Evolutionary conservation across 2,113 vertebrate genomes (phyloP), one percentile per base, ranked within the genome.

Genomic region (Oreotrochilus melanogaster): DNA sequence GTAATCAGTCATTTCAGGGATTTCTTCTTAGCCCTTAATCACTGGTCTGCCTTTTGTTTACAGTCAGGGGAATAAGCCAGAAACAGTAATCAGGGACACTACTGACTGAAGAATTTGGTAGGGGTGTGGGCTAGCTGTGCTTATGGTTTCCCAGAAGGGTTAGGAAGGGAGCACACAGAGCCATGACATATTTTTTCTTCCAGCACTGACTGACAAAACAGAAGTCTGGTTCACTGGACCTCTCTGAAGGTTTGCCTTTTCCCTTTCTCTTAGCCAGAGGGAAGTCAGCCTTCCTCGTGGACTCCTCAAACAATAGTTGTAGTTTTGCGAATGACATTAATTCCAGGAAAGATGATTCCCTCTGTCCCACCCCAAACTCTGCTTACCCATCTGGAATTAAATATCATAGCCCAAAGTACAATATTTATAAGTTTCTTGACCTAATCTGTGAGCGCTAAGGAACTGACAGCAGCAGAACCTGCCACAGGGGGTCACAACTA

Each of bases 1-100:
- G 5, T 91, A 87, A 89, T 66, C 61, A n/a, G 31, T 80, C 9
- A 45, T 50, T 92, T 86, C 65, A 84, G 70, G 84, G 51, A 75
- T 88, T 93, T 89, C 30, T 86, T 81, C 17, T 17, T 60, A 60
- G 67, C 54, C 35, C 28, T 76, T 80, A 86, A 73, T 79, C 1
- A 1, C 37, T 43, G 23, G 9, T 84, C 10, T 87, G 5, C 5
- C 6, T 88, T 88, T 56, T 84, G 42, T 84, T 85, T 82, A 51
- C 19, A 58, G 57, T 50, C 42, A 76, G 37, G 37, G 54, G 37
- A 75, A 86, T 73, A 82, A 76, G 25, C 30, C 33, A 82, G 84
- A 83, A 83, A 76, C 23, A 73, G 62, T 47, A 28, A 14, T 31
- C n/a, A 72, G 69, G 78, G 39, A 48, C 25, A 42, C 51, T 88